phyloP scores from a whole-genome alignment of 2,888 invertebrate genomes.

The Yponomeuta cagnagella region DNA sequence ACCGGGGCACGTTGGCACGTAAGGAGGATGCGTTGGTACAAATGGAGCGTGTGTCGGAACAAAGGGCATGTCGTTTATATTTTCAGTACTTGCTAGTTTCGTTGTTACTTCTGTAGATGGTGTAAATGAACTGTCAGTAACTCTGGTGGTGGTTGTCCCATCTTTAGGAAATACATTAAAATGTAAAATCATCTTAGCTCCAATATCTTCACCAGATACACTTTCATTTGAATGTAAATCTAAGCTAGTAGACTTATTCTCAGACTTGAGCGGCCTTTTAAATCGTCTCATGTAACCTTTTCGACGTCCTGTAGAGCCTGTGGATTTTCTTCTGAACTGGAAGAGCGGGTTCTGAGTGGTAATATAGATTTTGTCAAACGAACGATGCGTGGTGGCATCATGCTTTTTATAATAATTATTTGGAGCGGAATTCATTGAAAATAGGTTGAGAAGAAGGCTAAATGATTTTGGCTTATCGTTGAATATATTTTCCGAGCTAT shows the following conservation, averaged over 20 bases:
- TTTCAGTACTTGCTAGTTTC: slow-evolving; percentile 18
- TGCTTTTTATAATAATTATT: slow-evolving; percentile 34
- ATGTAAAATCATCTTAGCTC: slow-evolving; percentile 78
- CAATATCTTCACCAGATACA: slow-evolving; percentile 19
- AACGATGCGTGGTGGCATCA: slow-evolving; percentile 18
- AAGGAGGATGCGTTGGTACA: slow-evolving; percentile 24
- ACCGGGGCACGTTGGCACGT: slow-evolving; percentile 33
- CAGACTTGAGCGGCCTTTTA: slow-evolving; percentile 3
- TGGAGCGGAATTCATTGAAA: slow-evolving; percentile 62
- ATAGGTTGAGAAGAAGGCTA: slow-evolving; percentile 80
- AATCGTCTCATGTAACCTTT: not conserved
- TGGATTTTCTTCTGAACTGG: slow-evolving; percentile 55
- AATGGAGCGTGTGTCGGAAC: slow-evolving; percentile 23
- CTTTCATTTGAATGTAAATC: not conserved
- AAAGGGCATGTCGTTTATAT: slow-evolving; percentile 8
- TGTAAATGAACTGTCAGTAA: slow-evolving; percentile 23
- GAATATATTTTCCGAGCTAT: slow-evolving; percentile 22
- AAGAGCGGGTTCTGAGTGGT: slow-evolving; percentile 52
- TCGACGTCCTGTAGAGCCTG: slow-evolving; percentile 24
- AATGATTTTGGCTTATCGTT: slow-evolving; percentile 67
- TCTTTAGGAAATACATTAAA: slow-evolving; percentile 78
- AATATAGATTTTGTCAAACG: slow-evolving; percentile 40
- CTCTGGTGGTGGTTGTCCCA: slow-evolving; percentile 29
- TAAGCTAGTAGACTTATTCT: not conserved
- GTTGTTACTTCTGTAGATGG: slow-evolving; percentile 22